Evolutionary conservation across 2,113 vertebrate genomes (phyloP), one percentile per base, ranked within the genome.

Genomic region (Parotia lawesii): DNA sequence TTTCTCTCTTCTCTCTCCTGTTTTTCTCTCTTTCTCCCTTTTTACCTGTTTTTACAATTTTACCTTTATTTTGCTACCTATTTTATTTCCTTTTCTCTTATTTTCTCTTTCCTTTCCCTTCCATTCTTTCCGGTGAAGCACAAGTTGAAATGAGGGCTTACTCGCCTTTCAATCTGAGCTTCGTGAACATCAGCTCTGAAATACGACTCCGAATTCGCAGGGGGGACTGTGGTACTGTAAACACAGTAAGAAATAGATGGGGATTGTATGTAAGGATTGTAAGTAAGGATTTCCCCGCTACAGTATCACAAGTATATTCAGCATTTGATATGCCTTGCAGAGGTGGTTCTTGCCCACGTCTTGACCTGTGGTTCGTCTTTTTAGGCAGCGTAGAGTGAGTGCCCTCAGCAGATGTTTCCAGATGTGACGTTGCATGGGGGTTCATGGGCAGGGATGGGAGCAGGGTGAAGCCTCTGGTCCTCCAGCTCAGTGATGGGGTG

Each of bases 1-100:
- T 15, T 4, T 5, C 3, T 2, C 8, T 27, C 8, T 12, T 1
- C 6, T 3, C 6, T 33, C 21, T 37, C 2, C 8, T 24, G 5
- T 4, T 4, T 29, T 3, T 27, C 3, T 40, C 11, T 37, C 7
- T 8, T 4, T 27, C 3, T 28, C 11, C 29, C 6, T 50, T 4
- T 48, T 56, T 11, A 2, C 2, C 11, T 10, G 2, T 20, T 54
- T 51, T 47, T 28, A 17, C 7, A n/a, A 7, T 10, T 9, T 45
- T 31, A 5, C 20, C 9, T 40, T 19, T n/a, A 29, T 65, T 74
- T 48, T 65, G 19, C 18, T 16, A 20, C 6, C 22, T 47, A 2
- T 45, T 29, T 38, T 40, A 15, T 27, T 69, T 15, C 0, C 23
- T 31, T 38, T 2, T 40, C 23, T 11, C 4, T 9, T 9, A 19